Evolutionary conservation across 1,140 invertebrate genomes (phyloP), one percentile per base, ranked within the genome.

Genomic region (Eupristina koningsbergeri): DNA sequence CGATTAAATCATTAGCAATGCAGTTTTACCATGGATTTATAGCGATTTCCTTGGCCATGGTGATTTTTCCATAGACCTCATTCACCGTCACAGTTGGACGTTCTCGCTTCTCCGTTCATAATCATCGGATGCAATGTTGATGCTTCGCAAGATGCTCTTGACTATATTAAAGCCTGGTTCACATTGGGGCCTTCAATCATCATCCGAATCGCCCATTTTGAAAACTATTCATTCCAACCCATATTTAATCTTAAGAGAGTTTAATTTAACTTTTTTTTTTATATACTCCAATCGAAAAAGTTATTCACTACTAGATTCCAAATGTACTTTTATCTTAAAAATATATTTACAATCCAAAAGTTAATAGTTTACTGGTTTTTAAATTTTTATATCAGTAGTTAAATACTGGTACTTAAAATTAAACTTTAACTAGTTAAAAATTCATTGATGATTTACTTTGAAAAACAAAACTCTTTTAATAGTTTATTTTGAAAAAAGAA

Each of bases 1-100:
- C 53, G 50, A 77, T 78, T 50, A 75, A 53, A 75, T 75, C 75
- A 77, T 77, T 61, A 50, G 75, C 61, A 61, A 61, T 77, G 47
- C 31, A 41, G 47, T 41, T 41, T 8, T 41, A 39, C 29, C 45
- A n/a, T 39, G 73, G 58, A 45, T 29, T 75, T 13, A 22, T 41
- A 47, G 69, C n/a, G 26, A 41, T 3, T 7, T 6, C n/a, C 26
- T 19, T 22, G 13, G 3, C n/a, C 26, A 39, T 22, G 13, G 3
- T 67, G 17, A 2, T 7, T 29, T 5, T 45, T 26, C 26, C 39
- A 15, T 45, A 3, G 39, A 73, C 45, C 45, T 73, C 6, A 73
- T 47, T 73, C 69, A 47, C 22, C 26, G 41, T 73, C 22, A 5
- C 41, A 22, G n/a, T n/a, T 45, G 69, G 45, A n/a, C 15, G 34